phyloP scores from a whole-genome alignment of 2,113 vertebrate genomes.

The Barbus barbus region DNA sequence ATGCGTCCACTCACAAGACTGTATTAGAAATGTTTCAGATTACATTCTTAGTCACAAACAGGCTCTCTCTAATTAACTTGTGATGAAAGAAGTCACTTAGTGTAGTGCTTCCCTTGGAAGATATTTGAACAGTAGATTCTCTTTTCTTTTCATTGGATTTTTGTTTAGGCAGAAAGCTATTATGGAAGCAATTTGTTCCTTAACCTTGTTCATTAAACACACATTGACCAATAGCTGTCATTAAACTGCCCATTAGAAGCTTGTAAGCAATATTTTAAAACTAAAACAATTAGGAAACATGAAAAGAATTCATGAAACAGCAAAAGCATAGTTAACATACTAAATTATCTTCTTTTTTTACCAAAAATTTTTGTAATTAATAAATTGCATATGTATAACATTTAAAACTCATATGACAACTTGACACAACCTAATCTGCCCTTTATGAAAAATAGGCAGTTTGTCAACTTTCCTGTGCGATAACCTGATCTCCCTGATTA shows the following conservation, averaged over 20 bases:
- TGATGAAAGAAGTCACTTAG: background rate
- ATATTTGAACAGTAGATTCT: background rate
- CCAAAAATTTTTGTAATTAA: background rate
- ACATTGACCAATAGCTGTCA: no score
- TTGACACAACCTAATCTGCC: background rate
- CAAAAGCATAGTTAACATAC: background rate
- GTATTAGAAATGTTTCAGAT: slow-evolving; percentile 9
- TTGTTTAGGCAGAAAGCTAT: no score
- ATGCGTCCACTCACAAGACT: background rate
- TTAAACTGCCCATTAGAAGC: no score
- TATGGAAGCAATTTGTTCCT: no score
- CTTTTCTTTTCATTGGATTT: background rate
- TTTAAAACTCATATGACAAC: background rate
- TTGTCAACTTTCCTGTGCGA: background rate
- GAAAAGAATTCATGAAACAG: background rate
- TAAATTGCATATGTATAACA: background rate
- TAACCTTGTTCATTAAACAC: no score
- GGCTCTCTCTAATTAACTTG: background rate
- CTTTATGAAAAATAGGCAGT: background rate
- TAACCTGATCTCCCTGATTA: background rate
- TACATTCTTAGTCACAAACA: background rate
- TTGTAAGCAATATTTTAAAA: no score
- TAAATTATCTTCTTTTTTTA: background rate
- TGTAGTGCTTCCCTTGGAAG: background rate
- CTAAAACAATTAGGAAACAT: background rate